Evolutionary conservation across 2,888 invertebrate genomes (phyloP).

Genomic region (Andrena praecox): DNA sequence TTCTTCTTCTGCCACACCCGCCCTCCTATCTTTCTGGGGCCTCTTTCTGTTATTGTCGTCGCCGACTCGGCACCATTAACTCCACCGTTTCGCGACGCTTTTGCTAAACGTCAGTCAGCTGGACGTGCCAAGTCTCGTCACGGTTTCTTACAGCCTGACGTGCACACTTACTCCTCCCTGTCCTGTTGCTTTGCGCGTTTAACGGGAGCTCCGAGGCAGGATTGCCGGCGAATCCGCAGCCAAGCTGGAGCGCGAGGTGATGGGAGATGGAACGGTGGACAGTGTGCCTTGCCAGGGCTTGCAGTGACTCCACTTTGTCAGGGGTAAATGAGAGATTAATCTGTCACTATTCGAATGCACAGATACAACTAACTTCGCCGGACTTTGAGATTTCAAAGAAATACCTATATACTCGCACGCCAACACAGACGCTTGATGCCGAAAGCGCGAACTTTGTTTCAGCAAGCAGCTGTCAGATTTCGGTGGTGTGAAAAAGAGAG

Average conservation of each 20-base stretch:
- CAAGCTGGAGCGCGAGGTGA: neutral
- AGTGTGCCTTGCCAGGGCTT: neutral
- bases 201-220: conserved; percentile 21
- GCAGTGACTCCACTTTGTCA: neutral
- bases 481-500: conserved; percentile 56
- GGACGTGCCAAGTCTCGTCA: conserved; percentile 83
- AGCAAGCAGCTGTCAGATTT: conserved; percentile 38
- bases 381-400: neutral
- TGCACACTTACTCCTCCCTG: conserved; percentile 44
- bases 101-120: conserved; percentile 81
- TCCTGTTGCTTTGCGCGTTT: conserved; percentile 31
- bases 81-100: conserved; percentile 75
- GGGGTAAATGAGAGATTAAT: too few species aligned
- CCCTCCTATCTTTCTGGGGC: conserved; percentile 25
- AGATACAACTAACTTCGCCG: too few species aligned
- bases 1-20: conserved; percentile 5
- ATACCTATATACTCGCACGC: neutral
- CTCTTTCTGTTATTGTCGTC: conserved; percentile 36
- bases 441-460: conserved; percentile 3
- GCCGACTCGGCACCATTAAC: conserved; percentile 64
- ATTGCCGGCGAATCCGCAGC: conserved; percentile 3
- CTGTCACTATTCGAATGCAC: too few species aligned
- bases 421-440: neutral
- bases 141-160: conserved; percentile 81
- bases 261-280: neutral